Percentiles rank a stretch among this genome's conserved stretches.
Conservation (phyloP, 2,797 vertebrate genomes). For the Sebastes paucispinis region DNA sequence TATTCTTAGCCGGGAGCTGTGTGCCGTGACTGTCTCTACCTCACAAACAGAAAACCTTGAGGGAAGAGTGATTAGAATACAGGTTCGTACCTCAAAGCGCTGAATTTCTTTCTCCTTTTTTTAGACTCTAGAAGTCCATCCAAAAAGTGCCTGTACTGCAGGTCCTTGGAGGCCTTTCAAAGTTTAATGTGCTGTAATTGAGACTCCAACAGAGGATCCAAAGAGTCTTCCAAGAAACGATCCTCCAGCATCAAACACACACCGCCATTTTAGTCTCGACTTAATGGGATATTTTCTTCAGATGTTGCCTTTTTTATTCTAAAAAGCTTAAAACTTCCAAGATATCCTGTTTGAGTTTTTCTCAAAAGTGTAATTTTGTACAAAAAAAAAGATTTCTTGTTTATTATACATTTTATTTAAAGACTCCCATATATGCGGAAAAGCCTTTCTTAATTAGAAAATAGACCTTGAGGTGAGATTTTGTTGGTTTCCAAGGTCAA, state of each 20-base stretch:
- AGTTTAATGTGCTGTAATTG: slow-evolving; percentile 61
- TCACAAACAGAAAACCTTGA: slow-evolving; percentile 68
- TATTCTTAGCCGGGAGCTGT: slow-evolving; percentile 77
- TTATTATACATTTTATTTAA: neutral
- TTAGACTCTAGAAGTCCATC: slow-evolving; percentile 57
- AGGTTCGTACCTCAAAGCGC: slow-evolving; percentile 66
- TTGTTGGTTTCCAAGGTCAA: neutral
- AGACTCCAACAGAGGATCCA: slow-evolving; percentile 42
- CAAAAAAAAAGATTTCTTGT: neutral
- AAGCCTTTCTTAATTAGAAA: neutral
- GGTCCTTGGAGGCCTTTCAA: slow-evolving; percentile 62
- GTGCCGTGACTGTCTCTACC: slow-evolving; percentile 63
- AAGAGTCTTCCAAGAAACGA: slow-evolving; percentile 49
- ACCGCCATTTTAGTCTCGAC: neutral
- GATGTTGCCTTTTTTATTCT: neutral
- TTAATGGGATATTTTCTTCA: slow-evolving; percentile 17
- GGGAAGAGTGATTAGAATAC: slow-evolving; percentile 59
- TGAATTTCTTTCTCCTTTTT: slow-evolving; percentile 27
- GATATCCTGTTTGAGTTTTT: neutral
- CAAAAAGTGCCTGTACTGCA: slow-evolving; percentile 47
- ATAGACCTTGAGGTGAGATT: neutral
- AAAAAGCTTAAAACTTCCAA: neutral
- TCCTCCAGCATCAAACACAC: slow-evolving; percentile 31
- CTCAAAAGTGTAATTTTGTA: neutral
- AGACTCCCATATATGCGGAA: neutral